Conservation (phyloP, 2,113 vertebrate genomes). For the Mohoua ochrocephala region DNA sequence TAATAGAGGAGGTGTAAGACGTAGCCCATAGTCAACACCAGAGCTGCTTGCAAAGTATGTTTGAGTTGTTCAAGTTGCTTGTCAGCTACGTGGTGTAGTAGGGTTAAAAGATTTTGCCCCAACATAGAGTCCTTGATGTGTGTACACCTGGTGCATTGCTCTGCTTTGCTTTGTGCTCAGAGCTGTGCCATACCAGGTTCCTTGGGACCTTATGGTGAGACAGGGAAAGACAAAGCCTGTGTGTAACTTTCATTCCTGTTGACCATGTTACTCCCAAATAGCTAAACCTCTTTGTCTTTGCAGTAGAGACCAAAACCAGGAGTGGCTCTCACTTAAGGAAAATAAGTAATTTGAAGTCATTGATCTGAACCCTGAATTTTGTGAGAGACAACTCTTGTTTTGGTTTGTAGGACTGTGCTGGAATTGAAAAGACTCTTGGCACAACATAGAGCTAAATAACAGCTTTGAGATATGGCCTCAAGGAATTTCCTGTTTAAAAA, state of each 20-base stretch:
- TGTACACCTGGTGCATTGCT: not conserved
- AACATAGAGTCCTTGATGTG: not conserved
- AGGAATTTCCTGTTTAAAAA: constrained; percentile 57
- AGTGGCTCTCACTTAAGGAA: not conserved
- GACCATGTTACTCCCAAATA: not conserved
- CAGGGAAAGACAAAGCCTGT: not conserved
- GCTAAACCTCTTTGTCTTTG: not conserved
- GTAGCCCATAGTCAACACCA: not conserved
- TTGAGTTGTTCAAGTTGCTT: not conserved
- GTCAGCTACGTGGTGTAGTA: rapidly evolving
- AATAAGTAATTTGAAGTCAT: not conserved
- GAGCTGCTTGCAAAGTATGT: not conserved
- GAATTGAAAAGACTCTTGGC: constrained; percentile 6
- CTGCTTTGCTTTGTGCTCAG: not conserved
- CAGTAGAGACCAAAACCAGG: not conserved
- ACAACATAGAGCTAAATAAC: not conserved
- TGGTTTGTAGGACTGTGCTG: not conserved
- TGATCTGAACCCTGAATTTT: not conserved
- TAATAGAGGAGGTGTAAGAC: not conserved
- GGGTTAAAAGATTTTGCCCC: not conserved
- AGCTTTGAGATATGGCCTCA: constrained; percentile 29
- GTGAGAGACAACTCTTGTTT: not conserved
- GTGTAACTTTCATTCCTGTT: not conserved
- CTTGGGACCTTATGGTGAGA: not conserved
- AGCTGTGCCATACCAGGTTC: not conserved